Evolutionary conservation across 2,888 invertebrate species (phyloP), one percentile per base, ranked within the genome.

Genomic region (Gandaritis pyraliata): DNA sequence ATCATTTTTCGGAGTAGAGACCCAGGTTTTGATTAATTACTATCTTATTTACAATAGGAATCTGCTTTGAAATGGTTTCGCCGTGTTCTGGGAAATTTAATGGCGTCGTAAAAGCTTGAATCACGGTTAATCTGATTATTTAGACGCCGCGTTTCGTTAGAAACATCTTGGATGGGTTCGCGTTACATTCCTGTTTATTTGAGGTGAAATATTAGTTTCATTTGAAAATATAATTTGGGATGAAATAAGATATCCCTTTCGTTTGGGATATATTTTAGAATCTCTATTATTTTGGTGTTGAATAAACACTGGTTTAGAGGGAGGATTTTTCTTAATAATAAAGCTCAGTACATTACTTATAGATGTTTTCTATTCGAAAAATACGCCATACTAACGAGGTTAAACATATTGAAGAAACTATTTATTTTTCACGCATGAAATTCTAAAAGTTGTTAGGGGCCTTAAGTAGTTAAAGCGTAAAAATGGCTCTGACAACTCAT

Each of bases 51-150:
- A 53, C 18, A 71, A 70, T 66, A 65, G 65, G 59, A 66, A 66
- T 61, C 64, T 61, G 66, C 64, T 63, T 68, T 64, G 59, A 59
- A 66, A 58, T 64, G 61, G 61, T 71, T 65, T 68, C 58, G 56
- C 59, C 61, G 65, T 66, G 65, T 69, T 69, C 62, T 62, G 51
- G 52, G 58, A 64, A 69, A 72, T 71, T 67, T 69, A 66, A 72
- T 71, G 50, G 63, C 65, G 51, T 64, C 64, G 65, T 68, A 66
- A 70, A 68, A 64, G 65, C 69, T 58, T 61, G 64, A 67, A 69
- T 67, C 64, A 69, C 65, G 63, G 65, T 60, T 67, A 65, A 69
- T 69, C 69, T 69, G 57, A 67, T 69, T 67, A 69, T 69, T 67
- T 61, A 65, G 65, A 59, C 58, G 58, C 58, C 39, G 56, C 61